Evolutionary conservation across 92 coral and sea anemone genomes (phyloP).

Genomic region (Parazoanthus darwini): DNA sequence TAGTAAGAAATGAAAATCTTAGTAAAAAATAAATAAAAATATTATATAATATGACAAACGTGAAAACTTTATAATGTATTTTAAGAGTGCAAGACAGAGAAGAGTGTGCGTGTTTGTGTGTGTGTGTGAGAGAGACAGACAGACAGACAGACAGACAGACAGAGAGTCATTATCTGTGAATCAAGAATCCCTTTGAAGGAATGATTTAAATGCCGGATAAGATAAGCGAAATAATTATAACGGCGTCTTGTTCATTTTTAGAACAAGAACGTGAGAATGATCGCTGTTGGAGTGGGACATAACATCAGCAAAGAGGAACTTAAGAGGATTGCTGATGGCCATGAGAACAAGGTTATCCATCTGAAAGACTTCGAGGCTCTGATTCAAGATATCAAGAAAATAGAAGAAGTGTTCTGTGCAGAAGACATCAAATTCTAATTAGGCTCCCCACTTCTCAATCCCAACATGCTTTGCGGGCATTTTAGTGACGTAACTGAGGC

Average conservation of each 20-base stretch:
- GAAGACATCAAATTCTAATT: background rate
- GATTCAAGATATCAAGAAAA: slow-evolving; percentile 19
- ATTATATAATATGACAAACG: background rate
- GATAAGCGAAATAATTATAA: no score
- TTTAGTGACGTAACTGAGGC: no score
- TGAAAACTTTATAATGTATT: background rate
- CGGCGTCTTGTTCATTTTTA: background rate
- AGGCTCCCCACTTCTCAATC: no score
- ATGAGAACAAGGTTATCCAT: background rate
- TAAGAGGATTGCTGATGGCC: background rate
- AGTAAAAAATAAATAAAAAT: background rate
- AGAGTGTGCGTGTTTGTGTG: no score
- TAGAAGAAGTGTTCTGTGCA: slow-evolving; percentile 18
- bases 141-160: no score
- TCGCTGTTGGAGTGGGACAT: slow-evolving; percentile 17
- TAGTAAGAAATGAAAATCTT: no score
- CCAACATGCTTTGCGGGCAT: no score
- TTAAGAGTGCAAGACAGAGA: background rate
- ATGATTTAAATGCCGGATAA: no score
- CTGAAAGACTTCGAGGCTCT: background rate
- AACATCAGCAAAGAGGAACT: background rate
- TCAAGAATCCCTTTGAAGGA: background rate
- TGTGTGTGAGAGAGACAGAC: background rate
- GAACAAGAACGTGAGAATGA: slow-evolving; percentile 17
- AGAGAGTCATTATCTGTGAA: no score